phyloP scores from a whole-genome alignment of 2,113 vertebrate species.

The Excalfactoria chinensis region DNA sequence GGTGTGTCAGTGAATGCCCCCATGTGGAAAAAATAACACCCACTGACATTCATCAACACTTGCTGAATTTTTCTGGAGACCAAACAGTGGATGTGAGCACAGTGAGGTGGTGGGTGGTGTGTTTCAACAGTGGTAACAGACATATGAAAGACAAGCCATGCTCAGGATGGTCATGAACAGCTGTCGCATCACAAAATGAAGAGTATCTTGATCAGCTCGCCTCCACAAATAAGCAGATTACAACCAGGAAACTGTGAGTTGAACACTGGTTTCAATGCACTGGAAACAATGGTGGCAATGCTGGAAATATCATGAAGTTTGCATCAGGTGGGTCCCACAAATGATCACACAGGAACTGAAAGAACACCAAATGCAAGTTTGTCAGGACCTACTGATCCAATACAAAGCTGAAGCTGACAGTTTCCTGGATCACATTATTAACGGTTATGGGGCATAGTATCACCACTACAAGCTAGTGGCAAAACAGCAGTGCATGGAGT shows the following conservation, averaged over 20 bases:
- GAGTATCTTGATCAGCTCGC: background rate
- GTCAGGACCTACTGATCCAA: background rate
- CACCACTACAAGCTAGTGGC: background rate
- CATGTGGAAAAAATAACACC: no score
- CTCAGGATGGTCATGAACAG: background rate
- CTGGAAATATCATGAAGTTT: background rate
- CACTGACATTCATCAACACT: no score
- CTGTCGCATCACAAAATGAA: background rate
- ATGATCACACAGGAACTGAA: background rate
- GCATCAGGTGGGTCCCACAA: background rate
- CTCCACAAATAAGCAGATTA: background rate
- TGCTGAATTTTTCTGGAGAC: no score
- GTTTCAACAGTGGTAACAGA: background rate
- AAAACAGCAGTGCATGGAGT: background rate
- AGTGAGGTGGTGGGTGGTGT: background rate
- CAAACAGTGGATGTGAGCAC: background rate
- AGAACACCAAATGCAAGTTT: background rate
- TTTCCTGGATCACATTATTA: background rate
- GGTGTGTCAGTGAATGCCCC: background rate
- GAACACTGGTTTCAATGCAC: background rate
- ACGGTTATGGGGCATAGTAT: background rate
- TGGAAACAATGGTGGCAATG: background rate
- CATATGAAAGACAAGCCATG: background rate
- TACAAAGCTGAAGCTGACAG: background rate
- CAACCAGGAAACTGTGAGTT: background rate